Conservation (phyloP, 2,113 vertebrate genomes). For the Otocyon megalotis region DNA sequence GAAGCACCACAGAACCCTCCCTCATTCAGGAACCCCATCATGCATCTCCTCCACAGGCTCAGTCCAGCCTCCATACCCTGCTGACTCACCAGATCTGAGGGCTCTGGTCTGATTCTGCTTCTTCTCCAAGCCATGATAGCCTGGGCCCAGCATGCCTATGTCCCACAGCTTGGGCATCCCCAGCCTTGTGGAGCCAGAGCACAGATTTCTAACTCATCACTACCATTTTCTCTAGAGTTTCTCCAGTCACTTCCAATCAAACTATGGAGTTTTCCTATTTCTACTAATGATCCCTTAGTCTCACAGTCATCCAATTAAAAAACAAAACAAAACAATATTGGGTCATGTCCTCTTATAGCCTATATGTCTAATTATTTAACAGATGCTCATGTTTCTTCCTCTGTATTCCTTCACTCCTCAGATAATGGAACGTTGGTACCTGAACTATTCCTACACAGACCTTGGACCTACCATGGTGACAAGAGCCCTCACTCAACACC, state of each 20-base stretch:
- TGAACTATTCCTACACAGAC: background rate
- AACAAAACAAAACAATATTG: background rate
- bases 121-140: background rate
- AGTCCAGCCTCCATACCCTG: background rate
- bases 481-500: accelerated
- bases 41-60: background rate
- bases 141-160: accelerated
- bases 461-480: background rate
- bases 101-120: background rate
- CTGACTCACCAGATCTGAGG: no score
- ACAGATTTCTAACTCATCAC: background rate
- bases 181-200: background rate
- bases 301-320: background rate
- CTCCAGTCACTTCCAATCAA: background rate
- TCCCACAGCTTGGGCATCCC: no score
- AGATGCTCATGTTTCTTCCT: background rate
- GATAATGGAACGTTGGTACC: background rate
- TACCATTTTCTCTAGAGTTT: background rate
- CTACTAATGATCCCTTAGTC: background rate
- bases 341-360: background rate
- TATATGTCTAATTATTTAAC: background rate
- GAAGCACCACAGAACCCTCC: background rate
- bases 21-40: background rate
- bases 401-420: background rate
- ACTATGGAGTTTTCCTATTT: background rate